Base-by-base conservation (phyloP, 2,113 vertebrate genomes). In the Festucalex cinctus region DNA sequence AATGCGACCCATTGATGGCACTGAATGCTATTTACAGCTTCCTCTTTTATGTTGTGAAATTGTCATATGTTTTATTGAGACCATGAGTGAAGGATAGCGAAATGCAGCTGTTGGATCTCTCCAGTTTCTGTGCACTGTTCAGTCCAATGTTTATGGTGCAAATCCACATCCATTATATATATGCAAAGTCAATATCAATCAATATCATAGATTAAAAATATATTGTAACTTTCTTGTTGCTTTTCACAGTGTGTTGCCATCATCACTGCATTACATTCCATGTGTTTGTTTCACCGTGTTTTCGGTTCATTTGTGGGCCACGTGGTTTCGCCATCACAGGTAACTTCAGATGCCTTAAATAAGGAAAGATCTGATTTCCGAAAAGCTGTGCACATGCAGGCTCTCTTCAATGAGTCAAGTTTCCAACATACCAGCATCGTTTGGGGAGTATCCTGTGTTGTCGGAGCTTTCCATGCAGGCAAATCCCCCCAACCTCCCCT, bases 391-490 rank as follows among this genome's bases (percentile, higher is more conserved):
- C 32, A 49, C 62, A 57, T 10, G 24, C 46, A 69, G 14, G 14
- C 54, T 74, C 35, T 44, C 57, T 60, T 46, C 58, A 78, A 60
- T 79, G 54, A 56, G 63, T 71, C 74, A 20, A 53, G 81, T 82
- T 56, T 75, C 78, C 65, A 77, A 71, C 74, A 74, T 79, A 73
- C 69, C 78, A 73, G 69, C 73, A 76, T 74, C 41, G 1, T 75
- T 66, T 70, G n/a, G 66, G 66, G 63, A 39, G 68, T 70, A 72
- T 77, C 65, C 65, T 70, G 61, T 37, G 32, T 69, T 74, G 64
- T 70, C 59, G 65, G 43, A 60, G 44, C 59, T 72, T 79, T 53
- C 61, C 65, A 81, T 69, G 69, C 72, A 71, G 51, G 68, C 53
- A 57, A 32, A 69, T 3, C 24, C 24, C 13, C 16, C 44, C 44